Conservation (phyloP, 2,888 invertebrate genomes). For the Pasiphila rectangulata region DNA sequence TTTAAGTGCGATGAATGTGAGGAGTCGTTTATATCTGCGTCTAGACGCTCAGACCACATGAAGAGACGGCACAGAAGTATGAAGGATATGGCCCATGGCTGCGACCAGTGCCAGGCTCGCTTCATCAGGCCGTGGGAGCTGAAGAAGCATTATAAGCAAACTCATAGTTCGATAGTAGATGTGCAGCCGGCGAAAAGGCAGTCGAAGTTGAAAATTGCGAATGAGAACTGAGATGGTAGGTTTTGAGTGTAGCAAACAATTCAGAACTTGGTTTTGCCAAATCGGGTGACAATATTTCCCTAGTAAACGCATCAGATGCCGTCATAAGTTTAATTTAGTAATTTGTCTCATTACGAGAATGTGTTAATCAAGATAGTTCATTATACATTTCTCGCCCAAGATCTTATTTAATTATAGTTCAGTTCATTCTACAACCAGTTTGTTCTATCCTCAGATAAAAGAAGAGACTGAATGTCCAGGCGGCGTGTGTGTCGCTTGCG, state of each 20-base stretch:
- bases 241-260: no score
- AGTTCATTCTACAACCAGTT: no score
- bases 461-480: slow-evolving; percentile 55
- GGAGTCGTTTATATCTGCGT: slow-evolving; percentile 63
- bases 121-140: slow-evolving; percentile 66
- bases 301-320: not conserved
- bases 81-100: slow-evolving; percentile 55
- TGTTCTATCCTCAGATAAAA: slow-evolving; percentile 56
- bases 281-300: no score
- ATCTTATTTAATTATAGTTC: no score
- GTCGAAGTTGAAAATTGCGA: no score
- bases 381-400: no score
- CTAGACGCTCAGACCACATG: slow-evolving; percentile 61
- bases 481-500: slow-evolving; percentile 58
- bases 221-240: slow-evolving; percentile 28
- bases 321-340: no score
- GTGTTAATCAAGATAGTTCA: no score
- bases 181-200: slow-evolving; percentile 35
- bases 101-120: slow-evolving; percentile 55
- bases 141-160: slow-evolving; percentile 56
- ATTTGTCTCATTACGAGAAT: no score
- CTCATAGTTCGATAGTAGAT: slow-evolving; percentile 44
- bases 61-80: slow-evolving; percentile 58
- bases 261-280: no score
- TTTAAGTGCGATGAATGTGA: slow-evolving; percentile 61